These are phyloP conservation scores for Drosophila paulistorum DNA, from an alignment of 1,140 invertebrate species.

Conservation along the genomic window DNA sequence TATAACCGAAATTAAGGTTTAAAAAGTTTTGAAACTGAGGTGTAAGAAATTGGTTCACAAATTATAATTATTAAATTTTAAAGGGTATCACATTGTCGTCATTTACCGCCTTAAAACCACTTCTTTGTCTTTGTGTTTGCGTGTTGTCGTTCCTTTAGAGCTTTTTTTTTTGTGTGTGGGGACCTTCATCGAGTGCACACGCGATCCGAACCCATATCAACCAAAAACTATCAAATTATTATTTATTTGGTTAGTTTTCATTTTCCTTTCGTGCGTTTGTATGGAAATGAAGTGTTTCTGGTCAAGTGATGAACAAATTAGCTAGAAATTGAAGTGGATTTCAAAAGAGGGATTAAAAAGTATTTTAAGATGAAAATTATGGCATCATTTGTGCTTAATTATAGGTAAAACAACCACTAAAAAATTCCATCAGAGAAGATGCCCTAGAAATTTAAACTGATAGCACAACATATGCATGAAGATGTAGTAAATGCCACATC, in stretches of 20 bases:
- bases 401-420: neutral
- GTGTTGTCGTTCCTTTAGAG: conserved; percentile 22
- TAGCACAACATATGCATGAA: neutral
- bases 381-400: conserved; percentile 7
- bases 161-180: conserved; percentile 1
- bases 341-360: conserved; percentile 50
- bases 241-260: conserved; percentile 29
- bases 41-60: too few relatives aligned
- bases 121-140: conserved; percentile 30
- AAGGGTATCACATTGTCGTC: neutral
- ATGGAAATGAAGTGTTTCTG: conserved; percentile 51
- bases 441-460: conserved; percentile 24
- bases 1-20: too few relatives aligned
- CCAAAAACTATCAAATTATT: conserved; percentile 40
- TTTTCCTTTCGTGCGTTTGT: neutral
- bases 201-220: conserved; percentile 51
- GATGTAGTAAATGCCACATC: conserved; percentile 29
- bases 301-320: conserved; percentile 79
- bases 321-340: conserved; percentile 60
- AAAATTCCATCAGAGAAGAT: neutral
- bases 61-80: neutral
- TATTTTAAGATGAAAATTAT: conserved; percentile 18
- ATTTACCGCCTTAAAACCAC: neutral
- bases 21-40: too few relatives aligned
- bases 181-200: conserved; percentile 27